Base-by-base conservation (phyloP, 2,113 vertebrate genomes). In the Atherinomorus stipes region DNA sequence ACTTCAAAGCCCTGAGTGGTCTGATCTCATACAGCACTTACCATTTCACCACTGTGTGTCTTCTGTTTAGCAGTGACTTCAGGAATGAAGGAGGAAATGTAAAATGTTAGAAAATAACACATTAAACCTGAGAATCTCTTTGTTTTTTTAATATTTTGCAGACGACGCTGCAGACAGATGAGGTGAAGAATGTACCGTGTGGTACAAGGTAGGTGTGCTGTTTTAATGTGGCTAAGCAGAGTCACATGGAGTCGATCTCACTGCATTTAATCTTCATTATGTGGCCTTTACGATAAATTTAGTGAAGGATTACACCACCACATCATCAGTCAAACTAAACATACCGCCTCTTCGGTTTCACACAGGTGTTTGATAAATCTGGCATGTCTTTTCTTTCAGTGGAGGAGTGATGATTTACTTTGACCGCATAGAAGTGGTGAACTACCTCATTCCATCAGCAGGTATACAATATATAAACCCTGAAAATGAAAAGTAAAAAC, bases 351-450 rank as follows among this genome's bases (percentile, higher is more conserved):
- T 12, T n/a, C 65, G n/a, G 28, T 50, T 26, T 50, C 37, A 22
- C 25, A 4, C 11, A 19, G 6, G 13, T 42, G 63, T 49, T 73
- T 71, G 5, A 1, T 63, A 15, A 81, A 64, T 18, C 49, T 44
- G 37, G 6, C 1, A 10, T 8, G 52, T 64, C 21, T 7, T 60
- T 47, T 71, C 56, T 73, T 85, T 53, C 88, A 99, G 98, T 5
- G 98, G 98, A n/a, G 98, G 98, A 64, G 98, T 99, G 83, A 98
- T 99, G 95, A 99, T 99, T 89, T 98, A 98, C 91, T 99, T 99
- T 80, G 98, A 99, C 89, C 94, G 96, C 64, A 99, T 99, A 16
- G 98, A 99, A 88, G 98, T 99, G 83, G 98, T 99, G 61, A 99
- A 99, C 90, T 98, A 94, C 90, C 95, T 99, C 47, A 75, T 98